These are phyloP conservation scores for Drosophila cardini DNA, from an alignment of 1,140 invertebrate genomes.

Conservation along the genomic window DNA sequence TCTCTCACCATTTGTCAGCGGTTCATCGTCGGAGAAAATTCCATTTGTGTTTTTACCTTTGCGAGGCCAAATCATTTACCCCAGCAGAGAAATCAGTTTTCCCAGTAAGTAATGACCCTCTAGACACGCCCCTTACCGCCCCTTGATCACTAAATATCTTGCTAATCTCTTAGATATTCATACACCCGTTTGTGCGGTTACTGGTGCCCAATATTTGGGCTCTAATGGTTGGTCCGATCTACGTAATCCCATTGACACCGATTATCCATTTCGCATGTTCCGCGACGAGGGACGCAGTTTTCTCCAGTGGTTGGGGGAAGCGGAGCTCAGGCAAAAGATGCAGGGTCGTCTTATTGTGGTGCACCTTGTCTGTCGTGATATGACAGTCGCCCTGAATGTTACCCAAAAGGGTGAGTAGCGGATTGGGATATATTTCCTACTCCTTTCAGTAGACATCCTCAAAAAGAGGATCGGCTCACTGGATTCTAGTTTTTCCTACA, in stretches of 20 bases:
- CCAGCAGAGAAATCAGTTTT: slow-evolving; percentile 93
- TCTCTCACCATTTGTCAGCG: slow-evolving; percentile 91
- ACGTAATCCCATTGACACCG: slow-evolving; percentile 89
- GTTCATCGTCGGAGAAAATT: slow-evolving; percentile 90
- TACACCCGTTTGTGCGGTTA: slow-evolving; percentile 94
- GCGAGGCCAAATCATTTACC: slow-evolving; percentile 93
- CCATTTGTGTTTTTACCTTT: slow-evolving; percentile 94
- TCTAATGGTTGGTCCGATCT: slow-evolving; percentile 91
- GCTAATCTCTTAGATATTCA: slow-evolving; percentile 87
- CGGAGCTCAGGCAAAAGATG: slow-evolving; percentile 89
- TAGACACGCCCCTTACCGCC: not conserved
- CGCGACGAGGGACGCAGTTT: slow-evolving; percentile 92
- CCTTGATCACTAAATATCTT: not conserved
- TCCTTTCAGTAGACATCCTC: too few species aligned
- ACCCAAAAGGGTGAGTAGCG: slow-evolving; percentile 64
- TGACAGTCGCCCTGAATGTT: slow-evolving; percentile 85
- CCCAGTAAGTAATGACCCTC: slow-evolving; percentile 87
- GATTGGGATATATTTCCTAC: too few species aligned
- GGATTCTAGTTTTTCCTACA: too few species aligned
- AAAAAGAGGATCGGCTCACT: too few species aligned
- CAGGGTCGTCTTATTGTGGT: slow-evolving; percentile 92
- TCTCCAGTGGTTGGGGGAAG: slow-evolving; percentile 93
- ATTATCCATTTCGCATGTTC: slow-evolving; percentile 92
- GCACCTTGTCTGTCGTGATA: slow-evolving; percentile 91
- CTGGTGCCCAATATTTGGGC: slow-evolving; percentile 91